These are phyloP conservation scores for Neomorphus geoffroyi DNA, from an alignment of 2,797 vertebrate genomes.

Conservation along the genomic window DNA sequence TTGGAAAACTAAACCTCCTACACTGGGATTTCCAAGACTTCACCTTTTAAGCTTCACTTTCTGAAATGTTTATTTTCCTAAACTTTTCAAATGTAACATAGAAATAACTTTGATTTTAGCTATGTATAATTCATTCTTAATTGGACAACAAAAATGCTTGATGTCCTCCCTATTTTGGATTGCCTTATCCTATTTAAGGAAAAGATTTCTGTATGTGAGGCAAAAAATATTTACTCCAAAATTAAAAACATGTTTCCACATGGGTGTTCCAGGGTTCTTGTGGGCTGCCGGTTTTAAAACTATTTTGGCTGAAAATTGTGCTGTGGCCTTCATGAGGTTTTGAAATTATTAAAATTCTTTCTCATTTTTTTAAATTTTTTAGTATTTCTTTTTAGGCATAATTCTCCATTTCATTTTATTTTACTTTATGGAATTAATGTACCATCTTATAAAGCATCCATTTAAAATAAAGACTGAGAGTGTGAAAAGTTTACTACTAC, in stretches of 20 bases:
- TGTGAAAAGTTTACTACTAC: background rate
- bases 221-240: constrained; percentile 73
- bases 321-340: constrained; percentile 43
- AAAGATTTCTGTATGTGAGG: constrained; percentile 20
- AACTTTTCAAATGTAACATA: background rate
- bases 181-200: constrained; percentile 39
- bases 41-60: background rate
- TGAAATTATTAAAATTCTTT: constrained; percentile 58
- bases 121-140: constrained; percentile 50
- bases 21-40: background rate
- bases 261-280: constrained; percentile 70
- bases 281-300: constrained; percentile 55
- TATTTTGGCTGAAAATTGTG: constrained; percentile 57
- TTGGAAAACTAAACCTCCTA: background rate
- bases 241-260: constrained; percentile 71
- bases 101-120: constrained; percentile 49
- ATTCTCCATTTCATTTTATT: constrained; percentile 20
- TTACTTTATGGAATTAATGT: background rate
- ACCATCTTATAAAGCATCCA: background rate
- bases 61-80: constrained; percentile 30
- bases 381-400: background rate
- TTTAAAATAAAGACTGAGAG: background rate
- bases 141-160: constrained; percentile 24
- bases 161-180: constrained; percentile 53
- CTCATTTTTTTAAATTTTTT: constrained; percentile 42